Conservation (phyloP, 1,140 invertebrate species). For the Penaeus japonicus region DNA sequence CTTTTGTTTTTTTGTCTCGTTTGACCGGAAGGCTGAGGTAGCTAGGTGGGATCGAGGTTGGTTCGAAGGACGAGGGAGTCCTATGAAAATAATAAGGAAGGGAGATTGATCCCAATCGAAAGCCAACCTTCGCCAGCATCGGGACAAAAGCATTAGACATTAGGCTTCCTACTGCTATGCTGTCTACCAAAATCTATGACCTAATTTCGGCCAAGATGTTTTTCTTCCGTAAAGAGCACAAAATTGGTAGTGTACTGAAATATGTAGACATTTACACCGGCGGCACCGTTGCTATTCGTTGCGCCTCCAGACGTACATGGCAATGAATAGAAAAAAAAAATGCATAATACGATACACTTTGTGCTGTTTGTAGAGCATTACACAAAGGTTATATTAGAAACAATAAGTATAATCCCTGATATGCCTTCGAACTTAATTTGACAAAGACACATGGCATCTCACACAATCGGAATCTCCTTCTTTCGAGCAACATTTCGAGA, state of each 20-base stretch:
- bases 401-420: no score
- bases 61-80: no score
- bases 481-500: no score
- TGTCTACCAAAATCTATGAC: constrained; percentile 27
- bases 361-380: neutral
- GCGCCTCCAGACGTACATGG: neutral
- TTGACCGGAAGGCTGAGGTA: no score
- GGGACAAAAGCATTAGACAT: constrained; percentile 11
- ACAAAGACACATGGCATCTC: no score
- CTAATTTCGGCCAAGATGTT: constrained; percentile 33
- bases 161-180: neutral
- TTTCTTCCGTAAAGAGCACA: constrained; percentile 29
- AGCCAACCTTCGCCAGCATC: no score
- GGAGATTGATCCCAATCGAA: no score
- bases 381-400: constrained; percentile 2
- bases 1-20: no score
- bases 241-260: constrained; percentile 24
- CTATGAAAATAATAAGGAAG: neutral
- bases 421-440: no score
- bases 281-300: no score
- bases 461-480: no score
- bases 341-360: constrained; percentile 21
- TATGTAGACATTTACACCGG: constrained; percentile 10
- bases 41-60: no score
- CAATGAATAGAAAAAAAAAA: constrained; percentile 17